Conservation (phyloP, 1,140 invertebrate species). For the Trichonephila inaurata region DNA sequence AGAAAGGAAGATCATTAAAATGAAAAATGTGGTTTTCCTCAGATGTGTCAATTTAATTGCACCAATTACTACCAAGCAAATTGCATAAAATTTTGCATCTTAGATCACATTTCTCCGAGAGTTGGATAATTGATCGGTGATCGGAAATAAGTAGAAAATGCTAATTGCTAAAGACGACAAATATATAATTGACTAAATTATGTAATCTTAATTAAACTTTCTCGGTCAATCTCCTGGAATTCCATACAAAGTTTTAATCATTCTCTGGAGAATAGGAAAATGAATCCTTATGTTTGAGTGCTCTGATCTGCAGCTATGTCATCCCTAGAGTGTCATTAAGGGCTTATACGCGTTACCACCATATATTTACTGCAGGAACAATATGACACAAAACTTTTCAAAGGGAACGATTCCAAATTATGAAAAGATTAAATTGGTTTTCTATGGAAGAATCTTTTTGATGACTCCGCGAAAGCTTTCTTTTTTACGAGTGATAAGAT, state of each 20-base stretch:
- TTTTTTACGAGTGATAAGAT: no score
- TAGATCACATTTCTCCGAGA: neutral
- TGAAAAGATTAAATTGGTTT: neutral
- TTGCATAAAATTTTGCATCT: neutral
- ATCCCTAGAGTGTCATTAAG: constrained; percentile 55
- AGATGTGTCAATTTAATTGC: constrained; percentile 33
- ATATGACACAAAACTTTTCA: constrained; percentile 15
- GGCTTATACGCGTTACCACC: constrained; percentile 10
- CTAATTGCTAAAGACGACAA: constrained; percentile 56
- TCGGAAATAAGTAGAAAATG: constrained; percentile 37
- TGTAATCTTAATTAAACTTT: constrained; percentile 65
- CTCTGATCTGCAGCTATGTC: neutral
- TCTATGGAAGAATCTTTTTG: neutral
- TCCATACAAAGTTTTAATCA: constrained; percentile 61
- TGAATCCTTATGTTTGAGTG: constrained; percentile 56
- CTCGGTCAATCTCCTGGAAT: constrained; percentile 56
- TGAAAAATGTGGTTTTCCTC: constrained; percentile 41
- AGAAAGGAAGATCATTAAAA: neutral
- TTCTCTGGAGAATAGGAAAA: neutral
- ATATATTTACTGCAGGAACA: constrained; percentile 42
- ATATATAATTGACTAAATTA: constrained; percentile 62
- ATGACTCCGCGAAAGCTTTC: neutral
- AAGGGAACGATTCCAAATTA: constrained; percentile 44
- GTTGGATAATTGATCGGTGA: constrained; percentile 3
- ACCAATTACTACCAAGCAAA: neutral